phyloP scores from a whole-genome alignment of 1,140 invertebrate genomes.

The Formica selysi region DNA sequence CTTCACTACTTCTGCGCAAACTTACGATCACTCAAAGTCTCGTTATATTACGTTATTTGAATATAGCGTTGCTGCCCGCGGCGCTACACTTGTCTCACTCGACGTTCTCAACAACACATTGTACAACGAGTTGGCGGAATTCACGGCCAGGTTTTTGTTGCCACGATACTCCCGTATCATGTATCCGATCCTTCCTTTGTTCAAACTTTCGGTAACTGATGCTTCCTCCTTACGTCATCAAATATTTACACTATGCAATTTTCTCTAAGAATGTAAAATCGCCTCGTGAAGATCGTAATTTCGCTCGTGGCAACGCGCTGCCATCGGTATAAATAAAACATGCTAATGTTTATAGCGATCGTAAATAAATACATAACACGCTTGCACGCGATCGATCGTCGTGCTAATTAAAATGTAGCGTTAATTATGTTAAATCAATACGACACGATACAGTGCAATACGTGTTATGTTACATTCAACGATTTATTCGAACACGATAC shows the following conservation, averaged over 20 bases:
- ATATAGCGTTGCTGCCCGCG: not conserved
- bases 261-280: not conserved
- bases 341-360: too few species aligned
- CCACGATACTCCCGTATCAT: not conserved
- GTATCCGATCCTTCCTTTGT: not conserved
- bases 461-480: not conserved
- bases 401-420: not conserved
- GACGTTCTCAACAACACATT: not conserved
- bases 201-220: not conserved
- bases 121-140: not conserved
- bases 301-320: not conserved
- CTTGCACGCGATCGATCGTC: too few species aligned
- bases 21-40: slow-evolving; percentile 29
- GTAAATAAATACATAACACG: too few species aligned
- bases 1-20: not conserved
- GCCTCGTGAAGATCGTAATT: not conserved
- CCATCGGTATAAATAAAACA: not conserved
- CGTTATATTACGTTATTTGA: slow-evolving; percentile 1
- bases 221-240: not conserved
- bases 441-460: not conserved
- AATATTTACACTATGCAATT: not conserved
- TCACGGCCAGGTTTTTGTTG: not conserved
- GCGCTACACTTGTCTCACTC: not conserved
- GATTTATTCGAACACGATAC: not conserved
- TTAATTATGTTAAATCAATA: slow-evolving; percentile 2